Conservation (phyloP, 2,797 vertebrate species). For the Tapirus indicus region DNA sequence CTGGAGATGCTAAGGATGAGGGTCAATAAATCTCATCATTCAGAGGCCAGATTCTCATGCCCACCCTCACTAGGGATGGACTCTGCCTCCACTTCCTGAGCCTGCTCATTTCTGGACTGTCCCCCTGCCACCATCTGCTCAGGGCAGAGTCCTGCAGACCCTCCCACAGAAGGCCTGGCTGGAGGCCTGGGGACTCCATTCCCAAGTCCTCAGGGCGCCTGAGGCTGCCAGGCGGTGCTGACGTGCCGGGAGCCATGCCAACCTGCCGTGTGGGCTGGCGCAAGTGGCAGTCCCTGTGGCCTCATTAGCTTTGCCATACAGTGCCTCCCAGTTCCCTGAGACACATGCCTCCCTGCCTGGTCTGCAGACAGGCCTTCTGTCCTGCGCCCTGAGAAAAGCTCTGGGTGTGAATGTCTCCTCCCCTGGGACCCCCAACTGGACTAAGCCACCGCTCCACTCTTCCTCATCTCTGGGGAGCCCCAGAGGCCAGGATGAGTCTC, state of each 20-base stretch:
- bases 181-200: not conserved
- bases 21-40: too few species aligned
- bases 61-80: not conserved
- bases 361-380: not conserved
- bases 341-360: not conserved
- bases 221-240: conserved; percentile 56
- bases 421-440: not conserved
- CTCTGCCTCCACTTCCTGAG: not conserved
- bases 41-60: not conserved
- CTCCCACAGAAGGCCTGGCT: not conserved
- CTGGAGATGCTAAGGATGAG: not conserved
- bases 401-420: not conserved
- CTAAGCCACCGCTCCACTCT: not conserved
- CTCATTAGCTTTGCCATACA: conserved; percentile 74
- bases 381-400: not conserved
- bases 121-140: not conserved
- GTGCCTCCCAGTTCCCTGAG: not conserved
- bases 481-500: not conserved
- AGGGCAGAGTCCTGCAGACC: not conserved
- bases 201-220: not conserved
- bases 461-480: not conserved
- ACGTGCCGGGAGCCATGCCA: conserved; percentile 74
- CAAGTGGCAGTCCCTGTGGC: not conserved
- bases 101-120: not conserved
- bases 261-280: conserved; percentile 14